phyloP scores from a whole-genome alignment of 2,113 vertebrate species.

The Pantherophis guttatus region DNA sequence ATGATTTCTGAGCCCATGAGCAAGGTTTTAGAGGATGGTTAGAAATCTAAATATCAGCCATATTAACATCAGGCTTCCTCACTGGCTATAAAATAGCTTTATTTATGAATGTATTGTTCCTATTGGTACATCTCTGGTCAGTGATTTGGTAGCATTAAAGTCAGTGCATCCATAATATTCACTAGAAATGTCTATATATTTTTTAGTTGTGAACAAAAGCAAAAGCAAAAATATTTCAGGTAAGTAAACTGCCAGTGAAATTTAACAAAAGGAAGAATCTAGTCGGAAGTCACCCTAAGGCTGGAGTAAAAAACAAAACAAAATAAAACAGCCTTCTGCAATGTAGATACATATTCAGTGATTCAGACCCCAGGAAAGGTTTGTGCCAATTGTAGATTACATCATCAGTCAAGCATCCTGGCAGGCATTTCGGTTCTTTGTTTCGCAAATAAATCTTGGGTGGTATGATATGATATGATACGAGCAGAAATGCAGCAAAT shows the following conservation, averaged over 20 bases:
- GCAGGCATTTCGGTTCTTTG: background rate
- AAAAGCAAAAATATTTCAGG: background rate
- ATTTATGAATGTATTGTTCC: background rate
- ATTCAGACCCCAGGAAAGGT: fast-evolving
- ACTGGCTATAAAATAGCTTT: background rate
- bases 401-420: background rate
- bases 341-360: background rate
- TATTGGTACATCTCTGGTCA: background rate
- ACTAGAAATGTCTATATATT: background rate
- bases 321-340: background rate
- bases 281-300: background rate
- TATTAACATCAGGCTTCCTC: background rate
- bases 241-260: background rate
- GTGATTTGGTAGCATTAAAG: background rate
- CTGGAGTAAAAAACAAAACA: background rate
- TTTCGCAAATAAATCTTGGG: background rate
- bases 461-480: background rate
- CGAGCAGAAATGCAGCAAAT: background rate
- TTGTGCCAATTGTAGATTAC: background rate
- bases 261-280: background rate
- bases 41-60: background rate
- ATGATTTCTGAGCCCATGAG: background rate
- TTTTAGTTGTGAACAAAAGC: background rate
- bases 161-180: background rate
- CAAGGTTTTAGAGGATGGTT: background rate